These are phyloP conservation scores for Scylla paramamosain DNA, from an alignment of 1,140 invertebrate genomes.

Conservation along the genomic window DNA sequence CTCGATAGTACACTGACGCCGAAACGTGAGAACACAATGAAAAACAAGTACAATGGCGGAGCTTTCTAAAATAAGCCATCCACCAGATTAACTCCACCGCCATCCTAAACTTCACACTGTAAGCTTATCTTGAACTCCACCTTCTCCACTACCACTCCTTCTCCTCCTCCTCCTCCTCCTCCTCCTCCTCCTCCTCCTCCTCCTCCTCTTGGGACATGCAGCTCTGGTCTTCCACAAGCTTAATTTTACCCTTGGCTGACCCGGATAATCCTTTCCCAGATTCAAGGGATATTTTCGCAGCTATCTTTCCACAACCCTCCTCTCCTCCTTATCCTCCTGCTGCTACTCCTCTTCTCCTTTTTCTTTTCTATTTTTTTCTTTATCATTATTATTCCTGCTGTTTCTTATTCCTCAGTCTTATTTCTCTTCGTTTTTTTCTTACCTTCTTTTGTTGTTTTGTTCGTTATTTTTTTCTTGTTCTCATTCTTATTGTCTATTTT, in stretches of 20 bases:
- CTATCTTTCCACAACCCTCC: slow-evolving; percentile 11
- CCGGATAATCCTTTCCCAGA: neutral
- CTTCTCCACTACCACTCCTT: neutral
- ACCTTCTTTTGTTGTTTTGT: too few species aligned
- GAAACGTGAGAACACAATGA: too few species aligned
- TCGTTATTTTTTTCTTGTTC: too few species aligned
- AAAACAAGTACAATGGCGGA: too few species aligned
- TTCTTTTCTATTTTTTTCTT: neutral
- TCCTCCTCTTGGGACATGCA: slow-evolving; percentile 10
- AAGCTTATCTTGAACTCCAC: neutral
- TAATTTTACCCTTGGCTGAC: slow-evolving; percentile 36
- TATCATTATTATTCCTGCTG: too few species aligned
- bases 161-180: neutral
- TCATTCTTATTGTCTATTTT: too few species aligned
- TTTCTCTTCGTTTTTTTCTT: too few species aligned
- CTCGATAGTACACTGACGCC: too few species aligned
- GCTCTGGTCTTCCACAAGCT: slow-evolving; percentile 30
- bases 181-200: neutral
- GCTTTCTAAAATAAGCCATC: neutral
- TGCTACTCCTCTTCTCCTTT: neutral
- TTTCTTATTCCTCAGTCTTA: too few species aligned
- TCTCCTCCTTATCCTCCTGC: neutral
- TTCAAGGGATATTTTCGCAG: neutral
- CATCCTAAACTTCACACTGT: neutral
- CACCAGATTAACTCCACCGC: neutral